Base-by-base conservation (phyloP, 2,888 invertebrate genomes). In the Tortricodes alternella region DNA sequence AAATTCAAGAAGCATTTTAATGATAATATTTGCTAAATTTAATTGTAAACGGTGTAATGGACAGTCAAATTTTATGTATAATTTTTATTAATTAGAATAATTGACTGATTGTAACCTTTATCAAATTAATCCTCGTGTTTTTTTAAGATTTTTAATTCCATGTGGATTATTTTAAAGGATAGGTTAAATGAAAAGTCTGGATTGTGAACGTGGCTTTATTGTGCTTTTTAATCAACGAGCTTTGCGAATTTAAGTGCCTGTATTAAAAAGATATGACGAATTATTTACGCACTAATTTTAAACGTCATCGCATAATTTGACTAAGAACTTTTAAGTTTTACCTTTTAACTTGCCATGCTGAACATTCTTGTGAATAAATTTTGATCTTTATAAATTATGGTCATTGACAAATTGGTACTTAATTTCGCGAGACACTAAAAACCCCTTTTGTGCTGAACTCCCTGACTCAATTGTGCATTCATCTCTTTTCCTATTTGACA, bases 31-130 rank as follows among this genome's bases (percentile, higher is more conserved):
- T 13, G 32, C n/a, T n/a, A n/a, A n/a, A n/a, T n/a, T n/a, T n/a
- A n/a, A n/a, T n/a, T n/a, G n/a, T n/a, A n/a, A 38, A 56, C 52
- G 55, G 35, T 60, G 58, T 55, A 39, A 37, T 60, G 62, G 60
- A 59, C 55, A 59, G 50, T 13, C 56, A 49, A 23, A 35, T n/a
- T n/a, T n/a, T n/a, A n/a, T n/a, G n/a, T n/a, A n/a, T n/a, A n/a
- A n/a, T 67, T 80, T 61, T 62, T 74, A 74, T 66, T 59, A 66
- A 66, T 76, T 76, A 73, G 67, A 67, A 53, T 51, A 64, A 63
- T 69, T 68, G 80, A 82, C 80, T 82, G 80, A 82, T 70, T 74
- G 71, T 78, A 73, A 71, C 58, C 56, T 60, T 49, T 50, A 43
- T 44, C 43, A 37, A 56, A 4, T 6, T 13, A 32, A 32, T 37